phyloP scores from a whole-genome alignment of 2,797 vertebrate genomes.

The Buceros bicornis region DNA sequence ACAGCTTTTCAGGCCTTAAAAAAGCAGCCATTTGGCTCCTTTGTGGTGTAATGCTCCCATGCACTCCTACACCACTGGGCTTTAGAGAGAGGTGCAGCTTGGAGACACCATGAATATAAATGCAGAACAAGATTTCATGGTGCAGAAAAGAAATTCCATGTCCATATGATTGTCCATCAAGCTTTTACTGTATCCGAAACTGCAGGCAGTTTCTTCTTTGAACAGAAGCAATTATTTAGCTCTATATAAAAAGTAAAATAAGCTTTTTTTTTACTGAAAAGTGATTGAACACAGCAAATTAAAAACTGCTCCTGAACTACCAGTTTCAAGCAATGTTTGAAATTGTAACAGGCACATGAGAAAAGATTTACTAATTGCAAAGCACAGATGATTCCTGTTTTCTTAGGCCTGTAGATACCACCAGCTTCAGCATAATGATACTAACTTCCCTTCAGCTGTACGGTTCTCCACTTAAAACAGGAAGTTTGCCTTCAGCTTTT shows the following conservation, averaged over 20 bases:
- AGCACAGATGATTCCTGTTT: neutral
- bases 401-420: slow-evolving; percentile 3
- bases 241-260: neutral
- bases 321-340: slow-evolving; percentile 20
- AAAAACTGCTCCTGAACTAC: slow-evolving; percentile 1
- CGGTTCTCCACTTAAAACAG: slow-evolving; percentile 48
- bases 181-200: neutral
- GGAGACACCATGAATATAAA: neutral
- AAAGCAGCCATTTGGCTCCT: neutral
- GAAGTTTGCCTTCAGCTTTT: slow-evolving; percentile 41
- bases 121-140: neutral
- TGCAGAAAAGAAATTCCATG: neutral
- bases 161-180: rapidly evolving
- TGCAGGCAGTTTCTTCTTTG: neutral
- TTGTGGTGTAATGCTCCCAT: rapidly evolving
- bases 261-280: neutral
- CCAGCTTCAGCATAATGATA: neutral
- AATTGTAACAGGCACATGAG: neutral
- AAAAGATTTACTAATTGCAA: slow-evolving; percentile 33
- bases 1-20: neutral
- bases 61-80: rapidly evolving
- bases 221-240: neutral
- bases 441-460: neutral
- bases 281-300: slow-evolving; percentile 14
- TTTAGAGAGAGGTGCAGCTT: neutral